phyloP scores from a whole-genome alignment of 2,797 vertebrate species.

The Acipenser ruthenus region DNA sequence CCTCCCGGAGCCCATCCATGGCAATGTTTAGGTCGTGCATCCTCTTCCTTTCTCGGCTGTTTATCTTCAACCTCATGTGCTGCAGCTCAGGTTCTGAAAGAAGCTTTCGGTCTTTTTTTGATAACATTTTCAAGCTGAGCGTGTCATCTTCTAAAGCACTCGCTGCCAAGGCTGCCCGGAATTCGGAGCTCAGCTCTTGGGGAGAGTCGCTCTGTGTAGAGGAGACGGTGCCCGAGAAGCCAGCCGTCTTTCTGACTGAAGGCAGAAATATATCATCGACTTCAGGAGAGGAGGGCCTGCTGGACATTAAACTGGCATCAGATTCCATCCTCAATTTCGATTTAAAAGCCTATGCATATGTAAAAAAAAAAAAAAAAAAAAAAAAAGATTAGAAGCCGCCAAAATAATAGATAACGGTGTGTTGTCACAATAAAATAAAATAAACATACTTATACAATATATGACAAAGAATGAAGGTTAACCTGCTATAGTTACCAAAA shows the following conservation, averaged over 20 bases:
- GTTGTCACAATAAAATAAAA: background rate
- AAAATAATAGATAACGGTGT: background rate
- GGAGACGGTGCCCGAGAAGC: conserved; percentile 79
- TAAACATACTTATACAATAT: background rate
- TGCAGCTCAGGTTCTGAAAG: conserved; percentile 88
- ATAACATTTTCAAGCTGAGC: conserved; percentile 55
- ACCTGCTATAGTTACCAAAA: too few species aligned
- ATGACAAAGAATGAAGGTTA: too few species aligned
- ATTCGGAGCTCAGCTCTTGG: conserved; percentile 61
- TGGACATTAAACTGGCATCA: conserved; percentile 87
- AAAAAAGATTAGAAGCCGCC: background rate
- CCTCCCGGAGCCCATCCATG: conserved; percentile 95
- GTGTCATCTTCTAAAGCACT: conserved; percentile 62
- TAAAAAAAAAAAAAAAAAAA: conserved; percentile 11
- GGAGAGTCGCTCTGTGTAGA: conserved; percentile 88
- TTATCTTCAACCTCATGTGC: conserved; percentile 90
- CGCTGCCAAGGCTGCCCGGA: conserved; percentile 61
- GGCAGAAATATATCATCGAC: conserved; percentile 82
- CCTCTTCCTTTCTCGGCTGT: conserved; percentile 91
- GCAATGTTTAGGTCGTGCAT: conserved; percentile 98
- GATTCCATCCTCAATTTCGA: conserved; percentile 73
- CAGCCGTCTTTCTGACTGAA: conserved; percentile 69
- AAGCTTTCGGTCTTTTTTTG: conserved; percentile 92
- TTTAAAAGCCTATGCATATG: background rate
- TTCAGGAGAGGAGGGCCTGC: conserved; percentile 89